Conservation (phyloP, 2,113 vertebrate genomes). For the Clarias batrachus region DNA sequence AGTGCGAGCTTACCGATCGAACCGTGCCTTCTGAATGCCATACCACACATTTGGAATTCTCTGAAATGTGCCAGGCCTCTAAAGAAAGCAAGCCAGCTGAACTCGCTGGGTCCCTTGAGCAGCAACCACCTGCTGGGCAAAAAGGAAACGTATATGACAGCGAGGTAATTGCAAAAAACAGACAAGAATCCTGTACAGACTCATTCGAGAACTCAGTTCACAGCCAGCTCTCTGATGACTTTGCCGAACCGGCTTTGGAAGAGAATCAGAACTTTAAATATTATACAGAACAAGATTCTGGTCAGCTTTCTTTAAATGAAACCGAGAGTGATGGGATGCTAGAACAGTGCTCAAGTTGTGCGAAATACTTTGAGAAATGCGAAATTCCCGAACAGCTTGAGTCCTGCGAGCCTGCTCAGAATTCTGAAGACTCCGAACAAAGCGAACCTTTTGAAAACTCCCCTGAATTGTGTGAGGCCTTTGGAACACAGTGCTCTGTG, state of each 20-base stretch:
- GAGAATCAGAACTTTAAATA: conserved; percentile 40
- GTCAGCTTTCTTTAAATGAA: conserved; percentile 16
- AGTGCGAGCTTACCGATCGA: conserved; percentile 40
- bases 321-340: conserved; percentile 26
- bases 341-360: conserved; percentile 48
- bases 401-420: conserved; percentile 5
- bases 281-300: conserved; percentile 41
- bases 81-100: conserved; percentile 50
- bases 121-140: conserved; percentile 34
- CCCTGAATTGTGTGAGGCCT: conserved; percentile 4
- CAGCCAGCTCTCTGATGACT: conserved; percentile 37
- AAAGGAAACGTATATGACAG: conserved; percentile 33
- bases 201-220: conserved; percentile 39
- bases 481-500: conserved; percentile 34
- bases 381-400: conserved; percentile 16
- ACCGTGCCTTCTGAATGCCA: conserved; percentile 44
- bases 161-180: conserved; percentile 24
- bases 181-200: conserved; percentile 45
- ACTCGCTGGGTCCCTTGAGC: conserved; percentile 42
- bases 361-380: conserved; percentile 39
- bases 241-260: conserved; percentile 1
- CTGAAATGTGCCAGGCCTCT: conserved; percentile 44
- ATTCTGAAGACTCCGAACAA: conserved; percentile 35
- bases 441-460: conserved; percentile 25
- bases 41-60: conserved; percentile 42